Evolutionary conservation across 2,888 invertebrate species (phyloP), one percentile per base, ranked within the genome.

Genomic region (Bimastos eiseni): DNA sequence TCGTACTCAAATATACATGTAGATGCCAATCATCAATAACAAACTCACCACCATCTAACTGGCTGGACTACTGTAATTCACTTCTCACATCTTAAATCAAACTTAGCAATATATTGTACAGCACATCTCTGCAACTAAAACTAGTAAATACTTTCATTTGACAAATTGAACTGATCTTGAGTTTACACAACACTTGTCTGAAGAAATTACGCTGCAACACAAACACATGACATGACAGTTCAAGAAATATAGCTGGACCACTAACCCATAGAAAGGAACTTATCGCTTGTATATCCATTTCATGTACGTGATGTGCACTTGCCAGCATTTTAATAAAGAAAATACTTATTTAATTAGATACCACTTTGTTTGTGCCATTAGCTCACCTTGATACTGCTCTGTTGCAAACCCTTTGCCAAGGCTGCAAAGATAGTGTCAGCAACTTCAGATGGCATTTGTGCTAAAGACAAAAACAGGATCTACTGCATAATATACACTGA

Each of bases 331-430:
- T 70, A 70, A 70, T n/a, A 17, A 70, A 30, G 11, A n/a, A 15
- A 2, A n/a, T 5, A n/a, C 30, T 70, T 4, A 30, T 11, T 17
- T n/a, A n/a, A n/a, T n/a, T n/a, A n/a, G n/a, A n/a, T n/a, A n/a
- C n/a, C n/a, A n/a, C n/a, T n/a, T n/a, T n/a, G 30, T 70, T 70
- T 70, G 5, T 70, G 70, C 8, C 70, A 70, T n/a, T 70, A 24
- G 36, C 86, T 24, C 36, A 86, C 86, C 86, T 86, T 86, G 37
- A 86, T 86, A 37, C n/a, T 34, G 37, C 36, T 86, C 86, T 86
- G 86, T 36, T 86, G 86, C 34, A 86, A 37, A 37, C 86, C 34
- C 30, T 86, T 86, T 86, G 86, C 86, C 86, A 86, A 17, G 15
- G 36, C 37, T 8, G 34, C 34, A 86, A 36, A 86, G 3, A 86